These are phyloP conservation scores for Antennarius striatus DNA, from an alignment of 2,113 vertebrate genomes.

Conservation along the genomic window DNA sequence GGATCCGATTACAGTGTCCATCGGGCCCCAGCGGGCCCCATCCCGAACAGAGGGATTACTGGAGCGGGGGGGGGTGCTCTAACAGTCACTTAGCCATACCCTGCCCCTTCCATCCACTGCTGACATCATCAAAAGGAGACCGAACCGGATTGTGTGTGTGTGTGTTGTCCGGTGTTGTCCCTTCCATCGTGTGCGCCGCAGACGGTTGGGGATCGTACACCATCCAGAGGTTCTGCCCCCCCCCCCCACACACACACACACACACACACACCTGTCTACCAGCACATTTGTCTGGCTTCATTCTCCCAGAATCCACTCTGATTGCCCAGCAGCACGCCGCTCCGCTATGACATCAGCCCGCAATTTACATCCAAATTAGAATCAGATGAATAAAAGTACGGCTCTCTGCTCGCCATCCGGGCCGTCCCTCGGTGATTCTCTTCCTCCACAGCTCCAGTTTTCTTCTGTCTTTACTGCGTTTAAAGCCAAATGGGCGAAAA, in stretches of 20 bases:
- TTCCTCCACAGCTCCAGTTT: neutral
- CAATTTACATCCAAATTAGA: constrained; percentile 68
- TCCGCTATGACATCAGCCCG: constrained; percentile 56
- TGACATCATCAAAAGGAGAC: constrained; percentile 66
- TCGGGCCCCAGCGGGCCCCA: constrained; percentile 79
- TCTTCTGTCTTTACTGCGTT: neutral
- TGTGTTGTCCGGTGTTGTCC: neutral
- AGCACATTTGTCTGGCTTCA: constrained; percentile 33
- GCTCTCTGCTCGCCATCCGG: constrained; percentile 21
- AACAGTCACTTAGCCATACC: constrained; percentile 63
- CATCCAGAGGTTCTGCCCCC: constrained; percentile 16
- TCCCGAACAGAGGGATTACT: constrained; percentile 71
- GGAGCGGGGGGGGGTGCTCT: constrained; percentile 38
- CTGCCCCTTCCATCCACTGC: constrained; percentile 42
- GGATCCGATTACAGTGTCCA: constrained; percentile 92
- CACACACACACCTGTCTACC: constrained; percentile 12
- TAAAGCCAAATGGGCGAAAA: constrained; percentile 41
- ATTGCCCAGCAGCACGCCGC: constrained; percentile 59
- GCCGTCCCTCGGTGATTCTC: constrained; percentile 32
- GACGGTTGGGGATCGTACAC: constrained; percentile 25
- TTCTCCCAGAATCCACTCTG: constrained; percentile 57
- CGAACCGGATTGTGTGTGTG: neutral
- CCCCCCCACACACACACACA: too few relatives aligned
- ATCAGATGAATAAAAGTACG: constrained; percentile 66
- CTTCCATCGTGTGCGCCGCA: too few relatives aligned